Evolutionary conservation across 2,113 vertebrate species (phyloP).

Genomic region (Mormyrus lacerda): DNA sequence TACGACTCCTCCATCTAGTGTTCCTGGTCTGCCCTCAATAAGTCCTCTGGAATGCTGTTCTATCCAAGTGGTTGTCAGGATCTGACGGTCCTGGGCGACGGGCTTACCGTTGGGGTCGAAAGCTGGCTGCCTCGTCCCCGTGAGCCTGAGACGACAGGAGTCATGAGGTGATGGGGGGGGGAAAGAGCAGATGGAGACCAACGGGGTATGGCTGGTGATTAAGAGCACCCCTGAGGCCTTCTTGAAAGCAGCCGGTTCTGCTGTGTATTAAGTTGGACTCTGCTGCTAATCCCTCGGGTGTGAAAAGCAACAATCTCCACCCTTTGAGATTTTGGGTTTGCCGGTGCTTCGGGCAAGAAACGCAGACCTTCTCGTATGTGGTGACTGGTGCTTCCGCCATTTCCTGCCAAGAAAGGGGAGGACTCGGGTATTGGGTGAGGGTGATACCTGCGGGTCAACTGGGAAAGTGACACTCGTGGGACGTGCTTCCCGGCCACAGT

Average conservation of each 20-base stretch:
- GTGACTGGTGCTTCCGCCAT: background rate
- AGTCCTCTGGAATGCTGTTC: background rate
- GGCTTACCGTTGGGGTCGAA: background rate
- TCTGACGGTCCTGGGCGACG: background rate
- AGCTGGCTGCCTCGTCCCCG: background rate
- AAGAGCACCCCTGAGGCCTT: background rate
- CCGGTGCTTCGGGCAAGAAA: background rate
- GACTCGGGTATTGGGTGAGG: background rate
- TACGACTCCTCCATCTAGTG: slow-evolving; percentile 84
- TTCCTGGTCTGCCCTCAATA: slow-evolving; percentile 13
- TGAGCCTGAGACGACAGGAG: background rate
- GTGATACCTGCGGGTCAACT: background rate
- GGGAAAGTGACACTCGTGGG: background rate
- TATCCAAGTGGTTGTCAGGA: background rate
- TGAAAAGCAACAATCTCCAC: background rate
- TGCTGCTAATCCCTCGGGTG: slow-evolving; percentile 29
- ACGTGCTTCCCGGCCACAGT: background rate
- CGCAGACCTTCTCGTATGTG: background rate
- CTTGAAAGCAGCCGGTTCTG: background rate
- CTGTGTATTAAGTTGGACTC: background rate
- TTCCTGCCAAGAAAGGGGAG: background rate
- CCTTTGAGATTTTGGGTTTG: background rate
- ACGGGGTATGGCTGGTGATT: background rate
- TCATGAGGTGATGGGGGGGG: background rate
- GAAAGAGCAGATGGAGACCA: too few relatives aligned